Base-by-base conservation (phyloP, 2,888 invertebrate species). In the Ypsolopha sequella region DNA sequence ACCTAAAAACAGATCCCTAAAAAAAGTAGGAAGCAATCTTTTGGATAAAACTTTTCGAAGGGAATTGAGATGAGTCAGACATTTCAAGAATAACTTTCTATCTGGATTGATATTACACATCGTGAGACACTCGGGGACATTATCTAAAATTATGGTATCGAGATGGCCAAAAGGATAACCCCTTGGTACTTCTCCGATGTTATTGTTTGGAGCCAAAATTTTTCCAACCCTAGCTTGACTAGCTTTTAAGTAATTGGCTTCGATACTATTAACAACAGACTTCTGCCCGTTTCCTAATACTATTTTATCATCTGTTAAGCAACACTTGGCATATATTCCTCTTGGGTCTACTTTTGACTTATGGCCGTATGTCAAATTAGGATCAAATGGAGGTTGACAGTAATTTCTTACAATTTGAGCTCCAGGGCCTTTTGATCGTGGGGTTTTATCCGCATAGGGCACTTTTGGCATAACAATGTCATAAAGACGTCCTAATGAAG, bases 131-230 rank as follows among this genome's bases (percentile, higher is more conserved):
- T 88, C 86, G 33, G 73, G 76, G 1, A 88, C 62, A 51, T 79
- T 84, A 55, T 80, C 87, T 4, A 82, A 70, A 2, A 3, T 4
- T 24, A 24, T 24, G 33, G 73, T 70, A 35, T 72, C 69, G 6
- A 79, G 64, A 45, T 65, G 80, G 1, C 89, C 89, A 60, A 88
- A 89, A 33, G 70, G 54, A 55, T 77, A 75, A n/a, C 80, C 87
- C 54, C 76, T 58, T 0, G 88, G 87, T 1, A 89, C 80, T 51
- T 71, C 64, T 8, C 60, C 62, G 41, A 86, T 76, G 58, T 88
- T 89, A 41, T 87, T 64, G 61, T 87, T 85, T 56, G 89, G 89
- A 7, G 86, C 70, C 55, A 88, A 60, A 33, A 68, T 66, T 53
- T 68, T 66, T 9, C 88, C 88, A 10, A 87, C 38, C 59, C 66